Percentiles rank a stretch among this genome's conserved stretches.
Evolutionary conservation across 2,113 vertebrate genomes (phyloP).

Genomic region (Campylomormyrus numenius): DNA sequence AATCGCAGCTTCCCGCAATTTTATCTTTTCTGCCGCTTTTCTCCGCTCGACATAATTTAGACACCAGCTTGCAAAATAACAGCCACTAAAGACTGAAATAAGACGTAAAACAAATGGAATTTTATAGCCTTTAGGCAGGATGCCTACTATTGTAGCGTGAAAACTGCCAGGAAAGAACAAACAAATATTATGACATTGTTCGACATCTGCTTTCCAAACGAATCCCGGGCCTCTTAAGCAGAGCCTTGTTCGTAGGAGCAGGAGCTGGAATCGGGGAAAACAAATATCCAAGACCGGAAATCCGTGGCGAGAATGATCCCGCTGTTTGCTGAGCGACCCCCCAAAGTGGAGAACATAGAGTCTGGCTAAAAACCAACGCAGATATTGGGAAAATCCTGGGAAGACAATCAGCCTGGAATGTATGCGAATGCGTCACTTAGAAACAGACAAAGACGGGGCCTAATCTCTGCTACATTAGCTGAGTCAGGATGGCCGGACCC

Average conservation of each 20-base stretch:
- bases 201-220: background rate
- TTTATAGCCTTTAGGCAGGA: background rate
- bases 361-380: background rate
- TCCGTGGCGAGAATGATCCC: background rate
- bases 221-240: background rate
- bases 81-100: background rate
- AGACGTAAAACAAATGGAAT: background rate
- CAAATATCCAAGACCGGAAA: background rate
- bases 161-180: background rate
- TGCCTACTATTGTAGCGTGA: background rate
- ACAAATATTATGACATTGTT: background rate
- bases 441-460: background rate
- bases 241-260: background rate
- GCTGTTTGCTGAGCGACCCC: background rate
- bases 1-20: background rate
- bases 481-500: too few relatives aligned
- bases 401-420: background rate
- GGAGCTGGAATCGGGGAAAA: background rate
- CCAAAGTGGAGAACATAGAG: background rate
- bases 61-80: constrained; percentile 1
- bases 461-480: background rate
- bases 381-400: background rate
- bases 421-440: background rate
- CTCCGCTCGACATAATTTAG: background rate
- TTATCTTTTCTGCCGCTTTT: background rate